phyloP scores from a whole-genome alignment of 2,888 invertebrate genomes.

The Seladonia tumulorum region DNA sequence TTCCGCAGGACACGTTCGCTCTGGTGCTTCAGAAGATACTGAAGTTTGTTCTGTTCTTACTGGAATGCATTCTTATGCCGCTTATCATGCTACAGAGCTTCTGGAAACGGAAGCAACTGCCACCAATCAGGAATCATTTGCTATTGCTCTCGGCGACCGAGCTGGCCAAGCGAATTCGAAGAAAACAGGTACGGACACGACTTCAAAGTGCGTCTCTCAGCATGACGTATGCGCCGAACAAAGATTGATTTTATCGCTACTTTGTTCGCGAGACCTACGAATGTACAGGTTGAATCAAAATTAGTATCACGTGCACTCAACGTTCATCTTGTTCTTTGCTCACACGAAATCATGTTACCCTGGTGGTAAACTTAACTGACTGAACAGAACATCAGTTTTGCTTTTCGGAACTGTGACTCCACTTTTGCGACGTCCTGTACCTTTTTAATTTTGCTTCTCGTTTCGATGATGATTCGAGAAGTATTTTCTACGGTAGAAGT shows the following conservation, averaged over 20 bases:
- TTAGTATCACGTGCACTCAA: not conserved
- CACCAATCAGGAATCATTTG: conserved; percentile 88
- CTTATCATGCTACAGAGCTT: conserved; percentile 59
- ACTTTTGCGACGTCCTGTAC: not conserved
- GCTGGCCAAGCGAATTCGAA: conserved; percentile 90
- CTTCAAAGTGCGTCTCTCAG: not conserved
- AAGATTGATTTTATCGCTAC: not conserved
- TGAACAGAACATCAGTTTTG: not conserved
- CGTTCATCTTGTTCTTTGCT: not conserved
- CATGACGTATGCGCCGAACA: not conserved
- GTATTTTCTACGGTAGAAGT: too few relatives aligned
- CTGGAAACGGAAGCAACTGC: conserved; percentile 77
- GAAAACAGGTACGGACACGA: conserved; percentile 86
- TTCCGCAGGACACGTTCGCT: conserved; percentile 25
- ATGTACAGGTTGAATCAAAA: not conserved
- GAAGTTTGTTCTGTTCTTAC: conserved; percentile 56
- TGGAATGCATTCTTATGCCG: conserved; percentile 65
- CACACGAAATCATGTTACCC: not conserved
- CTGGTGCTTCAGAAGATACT: conserved; percentile 41
- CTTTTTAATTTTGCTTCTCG: not conserved
- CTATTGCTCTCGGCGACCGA: conserved; percentile 89
- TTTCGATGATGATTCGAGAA: not conserved
- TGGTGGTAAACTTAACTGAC: not conserved
- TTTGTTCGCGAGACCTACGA: not conserved
- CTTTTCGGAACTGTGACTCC: not conserved